These are phyloP conservation scores for Meandrusa payeni DNA, from an alignment of 2,888 invertebrate species.

Conservation along the genomic window DNA sequence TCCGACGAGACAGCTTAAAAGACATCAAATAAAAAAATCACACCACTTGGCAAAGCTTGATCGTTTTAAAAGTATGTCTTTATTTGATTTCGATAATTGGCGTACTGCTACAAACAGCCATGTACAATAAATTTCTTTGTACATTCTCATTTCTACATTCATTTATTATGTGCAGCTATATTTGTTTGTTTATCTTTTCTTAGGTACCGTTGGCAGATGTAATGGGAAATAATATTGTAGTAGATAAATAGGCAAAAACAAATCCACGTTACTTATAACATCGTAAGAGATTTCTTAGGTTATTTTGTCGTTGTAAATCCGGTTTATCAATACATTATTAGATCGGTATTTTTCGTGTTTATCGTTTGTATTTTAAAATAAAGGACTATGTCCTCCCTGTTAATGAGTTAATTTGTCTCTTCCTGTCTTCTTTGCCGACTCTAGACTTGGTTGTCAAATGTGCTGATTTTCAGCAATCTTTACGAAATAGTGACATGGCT, in stretches of 20 bases:
- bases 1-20: background rate
- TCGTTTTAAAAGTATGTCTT: background rate
- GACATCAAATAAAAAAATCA: background rate
- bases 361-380: no score
- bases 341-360: no score
- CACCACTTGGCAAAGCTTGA: background rate
- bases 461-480: no score
- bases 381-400: no score
- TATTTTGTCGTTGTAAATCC: no score
- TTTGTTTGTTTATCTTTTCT: slow-evolving; percentile 6
- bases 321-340: no score
- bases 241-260: slow-evolving; percentile 1
- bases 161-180: background rate
- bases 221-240: slow-evolving; percentile 13
- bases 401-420: no score
- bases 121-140: background rate
- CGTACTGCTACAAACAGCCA: background rate
- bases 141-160: no score
- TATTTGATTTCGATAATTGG: background rate
- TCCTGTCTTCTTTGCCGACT: no score
- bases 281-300: background rate
- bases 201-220: slow-evolving; percentile 8
- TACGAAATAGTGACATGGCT: no score
- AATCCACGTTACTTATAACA: background rate
- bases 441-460: no score